phyloP scores from a whole-genome alignment of 2,888 invertebrate genomes.

The Yponomeuta malinellus region DNA sequence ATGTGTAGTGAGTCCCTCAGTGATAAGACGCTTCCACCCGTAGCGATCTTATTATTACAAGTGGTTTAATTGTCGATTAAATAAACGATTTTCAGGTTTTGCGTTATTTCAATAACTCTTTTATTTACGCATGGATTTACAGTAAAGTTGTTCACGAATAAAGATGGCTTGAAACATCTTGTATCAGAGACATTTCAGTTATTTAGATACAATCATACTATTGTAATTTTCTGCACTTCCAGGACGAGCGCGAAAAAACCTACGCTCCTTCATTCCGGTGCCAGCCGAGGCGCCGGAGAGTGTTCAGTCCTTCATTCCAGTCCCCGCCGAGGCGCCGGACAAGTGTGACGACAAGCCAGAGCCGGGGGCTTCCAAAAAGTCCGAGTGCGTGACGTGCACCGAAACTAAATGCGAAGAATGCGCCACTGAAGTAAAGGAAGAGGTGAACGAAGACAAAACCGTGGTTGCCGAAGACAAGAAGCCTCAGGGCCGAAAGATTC shows the following conservation, averaged over 20 bases:
- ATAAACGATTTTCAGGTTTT: too few relatives aligned
- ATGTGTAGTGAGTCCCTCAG: too few relatives aligned
- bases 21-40: too few relatives aligned
- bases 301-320: constrained; percentile 63
- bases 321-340: constrained; percentile 51
- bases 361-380: constrained; percentile 40
- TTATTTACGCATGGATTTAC: too few relatives aligned
- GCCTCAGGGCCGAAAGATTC: constrained; percentile 40
- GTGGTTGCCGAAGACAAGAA: constrained; percentile 49
- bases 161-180: too few relatives aligned
- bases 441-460: constrained; percentile 31
- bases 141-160: too few relatives aligned
- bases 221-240: constrained; percentile 20
- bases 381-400: constrained; percentile 50
- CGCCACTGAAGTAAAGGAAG: constrained; percentile 36
- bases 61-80: too few relatives aligned
- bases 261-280: constrained; percentile 62
- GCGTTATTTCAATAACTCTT: too few relatives aligned
- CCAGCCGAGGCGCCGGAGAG: constrained; percentile 47
- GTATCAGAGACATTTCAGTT: too few relatives aligned
- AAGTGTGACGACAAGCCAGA: constrained; percentile 43
- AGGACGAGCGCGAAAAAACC: constrained; percentile 64
- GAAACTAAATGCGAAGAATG: constrained; percentile 53
- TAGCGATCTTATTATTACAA: too few relatives aligned
- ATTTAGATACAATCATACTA: not conserved